Conservation (phyloP, 2,888 invertebrate genomes). For the Limnephilus rhombicus region DNA sequence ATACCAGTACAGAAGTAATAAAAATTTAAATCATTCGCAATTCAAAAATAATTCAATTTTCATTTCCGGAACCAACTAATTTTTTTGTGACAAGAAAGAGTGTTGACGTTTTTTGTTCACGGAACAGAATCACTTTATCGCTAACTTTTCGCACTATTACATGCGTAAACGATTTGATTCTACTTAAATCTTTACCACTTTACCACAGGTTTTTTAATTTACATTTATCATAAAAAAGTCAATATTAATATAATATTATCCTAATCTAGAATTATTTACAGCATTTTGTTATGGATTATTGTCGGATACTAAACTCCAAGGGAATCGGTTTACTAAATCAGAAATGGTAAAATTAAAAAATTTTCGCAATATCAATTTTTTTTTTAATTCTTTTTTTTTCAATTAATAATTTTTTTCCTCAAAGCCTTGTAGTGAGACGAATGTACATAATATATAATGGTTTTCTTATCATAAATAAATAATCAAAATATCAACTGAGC, state of each 20-base stretch:
- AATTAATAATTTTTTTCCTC: too few species aligned
- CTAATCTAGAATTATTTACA: neutral
- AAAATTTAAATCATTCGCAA: neutral
- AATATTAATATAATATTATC: neutral
- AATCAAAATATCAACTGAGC: too few species aligned
- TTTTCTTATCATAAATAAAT: too few species aligned
- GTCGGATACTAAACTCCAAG: neutral
- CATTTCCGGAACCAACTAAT: neutral
- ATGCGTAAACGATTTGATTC: neutral
- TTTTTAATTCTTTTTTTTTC: too few species aligned
- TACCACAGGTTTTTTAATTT: neutral
- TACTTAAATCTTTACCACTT: neutral
- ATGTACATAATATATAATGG: too few species aligned
- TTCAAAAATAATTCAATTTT: neutral
- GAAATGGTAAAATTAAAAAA: neutral
- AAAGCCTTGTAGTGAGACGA: too few species aligned
- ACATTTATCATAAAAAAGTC: neutral
- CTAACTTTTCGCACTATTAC: neutral
- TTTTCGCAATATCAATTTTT: neutral
- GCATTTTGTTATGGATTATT: neutral
- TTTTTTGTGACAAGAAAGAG: neutral
- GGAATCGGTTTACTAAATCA: neutral
- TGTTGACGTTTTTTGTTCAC: neutral
- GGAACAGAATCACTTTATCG: neutral
- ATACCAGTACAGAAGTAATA: neutral